Base-by-base conservation (phyloP, 2,888 invertebrate genomes). In the Chelonus formosanus region DNA sequence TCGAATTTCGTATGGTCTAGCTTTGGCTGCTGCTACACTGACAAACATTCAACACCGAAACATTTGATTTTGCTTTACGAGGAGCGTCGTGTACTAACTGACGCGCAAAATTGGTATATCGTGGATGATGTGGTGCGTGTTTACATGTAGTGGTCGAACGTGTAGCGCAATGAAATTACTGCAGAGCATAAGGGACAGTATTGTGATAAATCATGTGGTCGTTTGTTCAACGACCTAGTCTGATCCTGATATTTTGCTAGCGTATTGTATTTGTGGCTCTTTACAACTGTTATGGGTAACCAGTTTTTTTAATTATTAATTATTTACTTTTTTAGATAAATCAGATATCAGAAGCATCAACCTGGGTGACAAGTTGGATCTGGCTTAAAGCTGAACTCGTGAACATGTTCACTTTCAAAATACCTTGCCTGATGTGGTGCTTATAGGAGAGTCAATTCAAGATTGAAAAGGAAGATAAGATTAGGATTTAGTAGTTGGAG, bases 151-250 rank as follows among this genome's bases (percentile, higher is more conserved):
- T 58, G 58, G 59, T 59, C 43, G 32, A 31, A 32, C 31, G 53
- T 61, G 53, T 40, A 53, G 67, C 61, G 67, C 70, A 69, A 70
- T 70, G 65, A 62, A 68, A 69, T 67, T 67, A 64, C 61, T 61
- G 60, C 44, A 63, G 65, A 61, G 68, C 58, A 44, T 59, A 67
- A 40, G 62, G 63, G 61, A 62, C 61, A 47, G 52, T 47, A 55
- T 69, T 68, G 67, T 67, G 69, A 73, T 73, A 70, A 73, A 73
- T 71, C 71, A 71, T 71, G 69, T 57, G 65, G 59, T 68, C 65
- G 67, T 68, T 71, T 71, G 70, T 68, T 63, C 70, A 67, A 70
- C 68, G 52, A 56, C 45, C 57, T 57, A 52, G 47, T 43, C 35
- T 60, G 55, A 60, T 65, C 61, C 52, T 50, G 61, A 61, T 61